These are phyloP conservation scores for Neelides folsomi DNA, from an alignment of 2,888 invertebrate species.

Conservation along the genomic window DNA sequence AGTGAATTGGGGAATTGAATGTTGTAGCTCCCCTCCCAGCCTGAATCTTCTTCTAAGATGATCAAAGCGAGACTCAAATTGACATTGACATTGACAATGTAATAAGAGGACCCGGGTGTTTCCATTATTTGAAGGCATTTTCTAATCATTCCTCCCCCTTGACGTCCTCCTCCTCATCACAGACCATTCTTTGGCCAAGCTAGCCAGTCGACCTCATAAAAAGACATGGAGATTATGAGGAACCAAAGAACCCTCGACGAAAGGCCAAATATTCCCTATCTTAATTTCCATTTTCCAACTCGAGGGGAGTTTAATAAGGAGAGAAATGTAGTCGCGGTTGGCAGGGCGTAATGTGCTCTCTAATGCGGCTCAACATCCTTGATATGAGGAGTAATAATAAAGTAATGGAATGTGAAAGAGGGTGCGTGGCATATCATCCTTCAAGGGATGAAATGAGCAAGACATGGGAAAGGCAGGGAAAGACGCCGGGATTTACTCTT, in stretches of 20 bases:
- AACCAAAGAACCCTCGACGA: background rate
- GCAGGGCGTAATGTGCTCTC: conserved; percentile 5
- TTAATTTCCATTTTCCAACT: background rate
- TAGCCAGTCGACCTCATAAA: background rate
- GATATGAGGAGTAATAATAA: background rate
- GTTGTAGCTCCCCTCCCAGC: background rate
- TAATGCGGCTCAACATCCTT: background rate
- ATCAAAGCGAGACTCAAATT: conserved; percentile 10
- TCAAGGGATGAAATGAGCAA: conserved; percentile 3
- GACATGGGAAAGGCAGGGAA: conserved; percentile 19
- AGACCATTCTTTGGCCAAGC: background rate
- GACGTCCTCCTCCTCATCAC: conserved; percentile 1
- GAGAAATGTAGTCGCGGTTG: background rate
- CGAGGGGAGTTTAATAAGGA: background rate
- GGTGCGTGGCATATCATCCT: conserved; percentile 1
- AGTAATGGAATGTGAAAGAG: background rate
- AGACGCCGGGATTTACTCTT: conserved; percentile 19
- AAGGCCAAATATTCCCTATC: background rate
- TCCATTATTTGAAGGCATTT: background rate
- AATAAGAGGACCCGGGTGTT: conserved; percentile 3
- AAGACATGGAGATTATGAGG: background rate
- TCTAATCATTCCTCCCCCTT: conserved; percentile 1
- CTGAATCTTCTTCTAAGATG: conserved; percentile 4
- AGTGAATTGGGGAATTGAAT: background rate
- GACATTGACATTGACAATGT: conserved; percentile 9